Evolutionary conservation across 2,113 vertebrate genomes (phyloP), one percentile per base, ranked within the genome.

Genomic region (Coreoperca whiteheadi): DNA sequence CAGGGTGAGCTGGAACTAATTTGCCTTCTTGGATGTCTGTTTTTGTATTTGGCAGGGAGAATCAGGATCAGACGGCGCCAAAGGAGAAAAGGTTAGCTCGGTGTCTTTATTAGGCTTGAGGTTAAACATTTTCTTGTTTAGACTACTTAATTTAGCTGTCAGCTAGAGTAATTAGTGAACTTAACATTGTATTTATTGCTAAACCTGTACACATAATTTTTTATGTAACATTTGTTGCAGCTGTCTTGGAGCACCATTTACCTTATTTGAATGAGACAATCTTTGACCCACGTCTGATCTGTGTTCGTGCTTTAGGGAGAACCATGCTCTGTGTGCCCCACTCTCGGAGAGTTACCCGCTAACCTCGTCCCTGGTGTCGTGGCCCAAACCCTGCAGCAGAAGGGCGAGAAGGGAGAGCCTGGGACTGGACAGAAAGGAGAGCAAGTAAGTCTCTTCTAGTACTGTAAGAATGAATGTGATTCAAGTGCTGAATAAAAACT

Each of bases 71-170:
- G 73, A 60, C 71, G 95, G 95, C 3, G 20, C 75, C 71, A 95
- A 93, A 93, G 95, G 95, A 59, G 94, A 93, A 92, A 96, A 96
- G 95, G 95, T 96, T 63, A 92, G 91, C 60, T 61, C 43, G 34
- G 16, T 64, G 30, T 82, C 84, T 65, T 77, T 83, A 61, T 72
- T 63, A 34, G 28, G 14, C 53, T 69, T 63, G 20, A 51, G 34
- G n/a, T 39, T 39, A 43, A 85, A 75, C n/a, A 14, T 9, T 63
- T 78, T 56, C 9, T 61, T 41, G 9, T 82, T 79, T 25, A 4
- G 46, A 30, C 37, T 25, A 14, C 48, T 56, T 70, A 39, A 25
- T 78, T 16, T 23, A 14, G 20, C 32, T 57, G 41, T 53, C 72
- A 34, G 25, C 4, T 4, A 10, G n/a, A 80, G 25, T 60, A 30